Evolutionary conservation across 2,113 vertebrate genomes (phyloP), one percentile per base, ranked within the genome.

Genomic region (Gadus chalcogrammus): DNA sequence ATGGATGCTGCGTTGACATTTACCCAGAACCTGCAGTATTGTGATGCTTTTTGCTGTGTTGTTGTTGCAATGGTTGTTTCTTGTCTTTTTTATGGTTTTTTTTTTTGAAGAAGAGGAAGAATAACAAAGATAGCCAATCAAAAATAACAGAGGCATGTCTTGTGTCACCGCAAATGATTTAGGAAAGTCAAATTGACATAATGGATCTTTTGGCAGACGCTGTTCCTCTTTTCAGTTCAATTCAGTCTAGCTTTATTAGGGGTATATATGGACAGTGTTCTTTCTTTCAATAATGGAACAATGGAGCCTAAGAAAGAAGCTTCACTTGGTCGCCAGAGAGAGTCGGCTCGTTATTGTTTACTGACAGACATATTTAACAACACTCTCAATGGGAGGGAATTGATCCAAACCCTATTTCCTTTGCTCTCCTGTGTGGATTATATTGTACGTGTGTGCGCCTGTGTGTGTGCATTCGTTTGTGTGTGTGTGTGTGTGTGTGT

Each of bases 281-380:
- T 73, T 74, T 86, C 84, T 81, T 84, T 77, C 71, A 61, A 83
- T 71, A 75, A 80, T 84, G 80, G 69, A 71, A 76, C 67, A 73
- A 22, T 63, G 35, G 66, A 81, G 73, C 77, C 61, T 68, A 76
- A 78, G 63, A 84, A 74, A 77, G 56, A 71, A 58, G 73, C 77
- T 82, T 63, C 61, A 78, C 67, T 80, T 72, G 70, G 75, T 74
- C 80, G 67, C 62, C 72, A 71, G 66, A 77, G 72, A 79, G 71
- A 35, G 24, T 64, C 70, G 70, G 35, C 31, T 60, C 75, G 78
- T 66, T 79, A 71, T 83, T 87, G 77, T 85, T 79, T 82, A 83
- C 79, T 65, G 61, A 8, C 75, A 71, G 71, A 22, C 75, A 73
- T 69, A 72, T 85, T 83, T 87, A 76, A 81, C 76, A 78, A 71